phyloP scores from a whole-genome alignment of 2,888 invertebrate species.

The Argyresthia albistria region DNA sequence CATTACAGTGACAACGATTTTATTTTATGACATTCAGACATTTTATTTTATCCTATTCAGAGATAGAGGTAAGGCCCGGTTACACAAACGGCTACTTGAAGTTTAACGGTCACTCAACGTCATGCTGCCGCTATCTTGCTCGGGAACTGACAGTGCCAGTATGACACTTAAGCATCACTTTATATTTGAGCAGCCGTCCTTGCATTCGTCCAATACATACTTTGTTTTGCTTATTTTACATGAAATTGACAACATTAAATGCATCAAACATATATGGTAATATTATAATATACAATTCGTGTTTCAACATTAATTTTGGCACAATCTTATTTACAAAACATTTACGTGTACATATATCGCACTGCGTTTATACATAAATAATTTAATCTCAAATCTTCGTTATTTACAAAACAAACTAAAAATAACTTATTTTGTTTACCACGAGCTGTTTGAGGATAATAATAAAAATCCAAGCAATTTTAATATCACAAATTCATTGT shows the following conservation, averaged over 20 bases:
- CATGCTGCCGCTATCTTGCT: too few species aligned
- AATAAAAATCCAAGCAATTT: too few species aligned
- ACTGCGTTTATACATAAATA: too few species aligned
- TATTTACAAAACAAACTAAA: not conserved
- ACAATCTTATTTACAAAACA: slow-evolving; percentile 35
- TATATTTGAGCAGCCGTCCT: too few species aligned
- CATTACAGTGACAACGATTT: slow-evolving; percentile 14
- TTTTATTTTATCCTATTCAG: slow-evolving; percentile 37
- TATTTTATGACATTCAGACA: slow-evolving; percentile 50
- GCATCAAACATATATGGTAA: slow-evolving; percentile 15
- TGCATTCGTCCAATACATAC: slow-evolving; percentile 7
- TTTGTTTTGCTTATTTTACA: not conserved
- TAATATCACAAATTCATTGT: too few species aligned
- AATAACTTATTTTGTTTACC: not conserved
- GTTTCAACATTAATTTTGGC: slow-evolving; percentile 24
- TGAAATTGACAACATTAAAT: slow-evolving; percentile 28
- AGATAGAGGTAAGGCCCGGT: slow-evolving; percentile 23
- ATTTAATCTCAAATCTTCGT: too few species aligned
- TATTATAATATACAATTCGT: not conserved
- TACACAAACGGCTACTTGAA: too few species aligned
- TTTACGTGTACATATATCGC: slow-evolving; percentile 10
- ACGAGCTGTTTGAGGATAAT: not conserved
- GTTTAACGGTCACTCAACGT: too few species aligned
- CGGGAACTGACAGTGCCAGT: too few species aligned
- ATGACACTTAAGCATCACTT: too few species aligned